Conservation (phyloP, 2,888 invertebrate species). For the Phortica okadai region DNA sequence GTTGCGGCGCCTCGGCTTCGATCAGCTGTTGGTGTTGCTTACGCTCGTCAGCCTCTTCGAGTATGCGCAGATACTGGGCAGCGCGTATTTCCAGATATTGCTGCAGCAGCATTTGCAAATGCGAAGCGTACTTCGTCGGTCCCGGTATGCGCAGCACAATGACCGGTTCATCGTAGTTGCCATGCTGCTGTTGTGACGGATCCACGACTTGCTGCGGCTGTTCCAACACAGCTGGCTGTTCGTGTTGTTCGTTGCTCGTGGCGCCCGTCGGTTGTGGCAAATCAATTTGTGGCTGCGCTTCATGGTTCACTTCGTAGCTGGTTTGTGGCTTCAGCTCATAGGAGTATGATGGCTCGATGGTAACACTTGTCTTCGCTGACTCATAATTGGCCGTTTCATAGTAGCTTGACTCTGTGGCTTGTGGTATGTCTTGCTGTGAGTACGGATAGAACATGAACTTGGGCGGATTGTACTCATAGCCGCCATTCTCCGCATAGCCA, state of each 20-base stretch:
- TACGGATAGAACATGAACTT: slow-evolving; percentile 84
- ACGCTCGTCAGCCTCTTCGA: slow-evolving; percentile 72
- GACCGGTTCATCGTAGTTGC: slow-evolving; percentile 71
- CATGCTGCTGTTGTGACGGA: slow-evolving; percentile 30
- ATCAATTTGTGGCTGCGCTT: slow-evolving; percentile 57
- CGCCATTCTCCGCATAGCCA: slow-evolving; percentile 64
- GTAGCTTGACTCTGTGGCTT: slow-evolving; percentile 37
- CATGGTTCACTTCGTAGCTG: slow-evolving; percentile 54
- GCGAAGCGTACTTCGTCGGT: slow-evolving; percentile 75
- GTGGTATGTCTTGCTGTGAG: slow-evolving; percentile 81
- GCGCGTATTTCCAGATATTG: slow-evolving; percentile 76
- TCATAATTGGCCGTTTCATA: slow-evolving; percentile 20
- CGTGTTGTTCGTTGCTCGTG: slow-evolving; percentile 23
- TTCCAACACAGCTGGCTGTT: slow-evolving; percentile 38
- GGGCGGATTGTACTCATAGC: slow-evolving; percentile 75
- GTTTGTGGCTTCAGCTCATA: slow-evolving; percentile 73
- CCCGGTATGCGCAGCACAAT: slow-evolving; percentile 76
- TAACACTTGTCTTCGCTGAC: slow-evolving; percentile 70
- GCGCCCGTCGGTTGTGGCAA: slow-evolving; percentile 47
- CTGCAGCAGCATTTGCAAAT: slow-evolving; percentile 74
- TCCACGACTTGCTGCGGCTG: slow-evolving; percentile 33
- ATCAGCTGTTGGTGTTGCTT: slow-evolving; percentile 54
- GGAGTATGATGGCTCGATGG: slow-evolving; percentile 80
- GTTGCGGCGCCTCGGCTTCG: slow-evolving; percentile 31
- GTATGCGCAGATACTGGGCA: slow-evolving; percentile 72